Conservation (phyloP, 2,888 invertebrate genomes). For the Eilema griseolum region DNA sequence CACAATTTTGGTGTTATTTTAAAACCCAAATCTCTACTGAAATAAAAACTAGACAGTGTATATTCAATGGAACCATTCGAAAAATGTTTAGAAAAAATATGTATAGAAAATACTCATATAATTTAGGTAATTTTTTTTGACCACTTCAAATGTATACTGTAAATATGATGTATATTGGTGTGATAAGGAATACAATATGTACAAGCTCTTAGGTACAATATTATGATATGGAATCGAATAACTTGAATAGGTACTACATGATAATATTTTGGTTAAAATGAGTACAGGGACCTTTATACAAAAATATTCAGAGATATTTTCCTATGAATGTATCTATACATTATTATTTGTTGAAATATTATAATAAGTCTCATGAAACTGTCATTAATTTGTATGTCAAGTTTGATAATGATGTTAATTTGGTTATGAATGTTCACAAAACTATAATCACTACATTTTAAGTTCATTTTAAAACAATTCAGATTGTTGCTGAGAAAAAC, state of each 20-base stretch:
- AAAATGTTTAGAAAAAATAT: slow-evolving; percentile 77
- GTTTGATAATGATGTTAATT: background rate
- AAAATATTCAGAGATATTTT: slow-evolving; percentile 77
- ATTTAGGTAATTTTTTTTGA: slow-evolving; percentile 57
- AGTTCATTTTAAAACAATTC: too few relatives aligned
- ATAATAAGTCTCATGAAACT: slow-evolving; percentile 39
- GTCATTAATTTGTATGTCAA: slow-evolving; percentile 12
- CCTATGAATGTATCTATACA: slow-evolving; percentile 60
- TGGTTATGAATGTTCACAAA: too few relatives aligned
- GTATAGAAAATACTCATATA: slow-evolving; percentile 53
- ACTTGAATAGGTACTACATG: slow-evolving; percentile 68
- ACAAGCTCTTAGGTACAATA: slow-evolving; percentile 75
- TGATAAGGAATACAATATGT: slow-evolving; percentile 66
- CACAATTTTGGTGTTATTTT: background rate
- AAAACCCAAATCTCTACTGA: background rate
- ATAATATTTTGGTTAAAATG: slow-evolving; percentile 69
- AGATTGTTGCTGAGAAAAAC: too few relatives aligned
- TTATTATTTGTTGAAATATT: slow-evolving; percentile 38
- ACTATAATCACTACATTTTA: too few relatives aligned
- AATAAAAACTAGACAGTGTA: slow-evolving; percentile 42
- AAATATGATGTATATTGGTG: slow-evolving; percentile 61
- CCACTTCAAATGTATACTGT: slow-evolving; percentile 61
- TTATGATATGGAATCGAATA: slow-evolving; percentile 80
- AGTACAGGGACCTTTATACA: slow-evolving; percentile 72
- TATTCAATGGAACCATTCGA: slow-evolving; percentile 57